Percentiles rank a stretch among this genome's conserved stretches.
These are phyloP conservation scores for Dallia pectoralis DNA, from an alignment of 2,797 vertebrate species.

Conservation along the genomic window DNA sequence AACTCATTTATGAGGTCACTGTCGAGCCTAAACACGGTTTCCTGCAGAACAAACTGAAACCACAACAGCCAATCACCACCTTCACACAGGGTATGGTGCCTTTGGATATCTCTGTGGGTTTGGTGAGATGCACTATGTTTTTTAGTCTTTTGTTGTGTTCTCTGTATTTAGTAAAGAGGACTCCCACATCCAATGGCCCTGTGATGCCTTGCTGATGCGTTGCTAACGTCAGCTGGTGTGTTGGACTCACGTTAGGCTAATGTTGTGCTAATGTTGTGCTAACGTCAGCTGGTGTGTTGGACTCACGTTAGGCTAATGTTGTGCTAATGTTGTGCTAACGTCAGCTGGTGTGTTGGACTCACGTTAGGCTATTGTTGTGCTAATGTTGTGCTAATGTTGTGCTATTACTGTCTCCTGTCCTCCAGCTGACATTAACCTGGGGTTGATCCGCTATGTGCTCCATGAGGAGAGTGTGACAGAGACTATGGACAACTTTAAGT, in stretches of 20 bases:
- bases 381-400: not conserved
- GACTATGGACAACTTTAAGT: conserved; percentile 89
- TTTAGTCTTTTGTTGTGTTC: no score
- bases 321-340: not conserved
- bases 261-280: not conserved
- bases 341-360: no score
- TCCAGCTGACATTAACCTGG: conserved; percentile 90
- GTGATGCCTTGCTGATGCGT: no score
- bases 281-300: no score
- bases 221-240: no score
- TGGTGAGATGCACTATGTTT: not conserved
- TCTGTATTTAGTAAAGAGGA: no score
- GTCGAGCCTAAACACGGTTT: conserved; percentile 80
- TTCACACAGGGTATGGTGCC: conserved; percentile 89
- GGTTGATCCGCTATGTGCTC: conserved; percentile 86
- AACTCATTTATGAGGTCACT: conserved; percentile 89
- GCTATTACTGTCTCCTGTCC: not conserved
- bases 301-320: no score
- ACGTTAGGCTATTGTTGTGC: not conserved
- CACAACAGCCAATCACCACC: conserved; percentile 65
- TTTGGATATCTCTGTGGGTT: not conserved
- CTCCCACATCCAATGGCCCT: no score
- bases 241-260: not conserved
- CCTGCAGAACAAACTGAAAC: conserved; percentile 87
- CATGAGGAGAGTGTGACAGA: conserved; percentile 79